Evolutionary conservation across 2,113 vertebrate species (phyloP), one percentile per base, ranked within the genome.

Genomic region (Tyto alba): DNA sequence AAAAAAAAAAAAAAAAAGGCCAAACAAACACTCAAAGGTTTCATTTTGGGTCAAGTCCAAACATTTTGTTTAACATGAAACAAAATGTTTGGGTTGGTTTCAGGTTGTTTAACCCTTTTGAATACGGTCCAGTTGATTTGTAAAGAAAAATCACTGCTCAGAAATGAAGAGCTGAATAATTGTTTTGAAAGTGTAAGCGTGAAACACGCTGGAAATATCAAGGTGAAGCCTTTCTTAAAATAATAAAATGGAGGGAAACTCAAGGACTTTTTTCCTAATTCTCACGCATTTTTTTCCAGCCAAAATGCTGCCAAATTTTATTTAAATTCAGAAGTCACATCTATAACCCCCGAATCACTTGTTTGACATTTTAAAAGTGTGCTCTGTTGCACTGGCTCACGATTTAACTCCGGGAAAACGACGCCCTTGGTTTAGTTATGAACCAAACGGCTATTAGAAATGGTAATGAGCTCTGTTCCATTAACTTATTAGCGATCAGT

Each of bases 21-120:
- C 92, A 96, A 96, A 96, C 89, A 96, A 97, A 97, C 91, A 96
- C 89, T 94, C 91, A 34, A 95, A 91, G 36, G n/a, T 96, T 97
- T 96, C 78, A 93, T 96, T 94, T 94, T 97, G 96, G 94, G 95
- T 96, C 96, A 95, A 96, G 95, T 96, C 94, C 95, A 96, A 97
- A 89, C 94, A 96, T 96, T 97, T 97, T 95, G 95, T 96, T 96
- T 96, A 96, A 97, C 93, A 91, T 96, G 94, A 97, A 97, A 97
- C 87, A 96, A 97, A 97, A 96, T 95, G 94, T 96, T 96, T 97
- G 96, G 94, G 94, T 96, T 96, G 95, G 95, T 96, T 97, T 96
- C 96, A 97, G 95, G 96, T 94, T 96, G 87, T 96, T 97, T 97
- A 95, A 96, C 96, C 95, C 96, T 96, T 96, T 91, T 94, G 78